These are phyloP conservation scores for Takifugu rubripes DNA, from an alignment of 2,797 vertebrate genomes.

Conservation along the genomic window DNA sequence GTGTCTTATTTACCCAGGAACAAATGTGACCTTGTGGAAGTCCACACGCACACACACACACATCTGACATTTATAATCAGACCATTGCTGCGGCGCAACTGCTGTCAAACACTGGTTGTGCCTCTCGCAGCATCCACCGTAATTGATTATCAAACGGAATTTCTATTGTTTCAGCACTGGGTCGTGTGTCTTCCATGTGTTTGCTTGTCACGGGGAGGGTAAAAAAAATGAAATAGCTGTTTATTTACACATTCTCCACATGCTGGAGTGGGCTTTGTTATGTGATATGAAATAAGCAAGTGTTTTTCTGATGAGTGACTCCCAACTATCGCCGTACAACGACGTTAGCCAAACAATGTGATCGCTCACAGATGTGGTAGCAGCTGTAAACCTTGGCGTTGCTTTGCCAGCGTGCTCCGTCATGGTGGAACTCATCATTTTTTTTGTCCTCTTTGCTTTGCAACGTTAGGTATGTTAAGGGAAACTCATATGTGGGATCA, in stretches of 20 bases:
- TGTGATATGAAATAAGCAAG: not conserved
- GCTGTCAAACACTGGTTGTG: not conserved
- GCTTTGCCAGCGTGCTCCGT: constrained; percentile 10
- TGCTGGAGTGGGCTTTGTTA: not conserved
- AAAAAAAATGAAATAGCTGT: not conserved
- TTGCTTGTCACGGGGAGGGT: not conserved
- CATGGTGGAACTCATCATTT: constrained; percentile 1
- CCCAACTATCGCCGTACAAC: constrained; percentile 9
- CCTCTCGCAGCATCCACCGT: not conserved
- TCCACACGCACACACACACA: too few species aligned
- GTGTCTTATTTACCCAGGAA: not conserved
- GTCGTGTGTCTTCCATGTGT: not conserved
- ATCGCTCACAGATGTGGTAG: constrained; percentile 39
- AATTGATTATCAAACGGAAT: not conserved
- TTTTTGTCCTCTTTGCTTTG: not conserved
- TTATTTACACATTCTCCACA: not conserved
- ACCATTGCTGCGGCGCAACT: not conserved
- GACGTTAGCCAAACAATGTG: constrained; percentile 10
- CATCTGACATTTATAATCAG: not conserved
- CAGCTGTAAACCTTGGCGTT: constrained; percentile 25
- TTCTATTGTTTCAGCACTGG: not conserved
- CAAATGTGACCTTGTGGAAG: not conserved
- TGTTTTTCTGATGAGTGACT: constrained; percentile 14
- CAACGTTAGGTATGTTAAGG: not conserved
- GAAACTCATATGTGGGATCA: not conserved